Conservation (phyloP, 2,888 invertebrate species). For the Ophion costatus region DNA sequence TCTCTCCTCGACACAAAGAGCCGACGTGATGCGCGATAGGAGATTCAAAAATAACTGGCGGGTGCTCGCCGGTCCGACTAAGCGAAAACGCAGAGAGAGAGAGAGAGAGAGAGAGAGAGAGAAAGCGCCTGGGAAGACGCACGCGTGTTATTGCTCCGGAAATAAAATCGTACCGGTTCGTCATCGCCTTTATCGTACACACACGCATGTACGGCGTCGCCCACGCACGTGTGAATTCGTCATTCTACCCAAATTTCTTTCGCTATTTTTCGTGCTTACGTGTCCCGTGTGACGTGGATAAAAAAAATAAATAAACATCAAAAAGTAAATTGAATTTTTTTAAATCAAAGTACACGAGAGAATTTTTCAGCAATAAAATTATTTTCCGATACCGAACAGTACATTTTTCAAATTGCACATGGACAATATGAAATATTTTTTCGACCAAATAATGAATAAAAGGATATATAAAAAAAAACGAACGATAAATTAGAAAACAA, state of each 20-base stretch:
- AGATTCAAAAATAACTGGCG: conserved; percentile 41
- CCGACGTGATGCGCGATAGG: conserved; percentile 27
- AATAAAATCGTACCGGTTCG: conserved; percentile 31
- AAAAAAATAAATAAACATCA: no score
- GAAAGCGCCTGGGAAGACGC: neutral
- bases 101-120: neutral
- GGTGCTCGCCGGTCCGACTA: neutral
- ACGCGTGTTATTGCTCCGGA: conserved; percentile 23
- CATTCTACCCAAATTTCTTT: conserved; percentile 7
- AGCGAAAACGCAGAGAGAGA: neutral
- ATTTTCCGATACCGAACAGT: no score
- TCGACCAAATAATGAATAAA: no score
- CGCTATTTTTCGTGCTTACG: conserved; percentile 9
- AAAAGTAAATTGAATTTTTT: no score
- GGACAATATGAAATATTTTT: no score
- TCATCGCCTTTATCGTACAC: conserved; percentile 19
- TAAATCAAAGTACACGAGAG: no score
- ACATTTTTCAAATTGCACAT: no score
- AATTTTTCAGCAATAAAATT: no score
- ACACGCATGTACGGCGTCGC: neutral
- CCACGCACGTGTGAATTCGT: conserved; percentile 28
- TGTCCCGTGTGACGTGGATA: neutral
- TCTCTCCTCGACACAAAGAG: conserved; percentile 33
- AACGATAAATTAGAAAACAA: no score
- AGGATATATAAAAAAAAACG: no score